Percentiles rank a stretch among this genome's conserved stretches.
Conservation (phyloP, 1,140 invertebrate species). For the Proctacanthus coquilletti region DNA sequence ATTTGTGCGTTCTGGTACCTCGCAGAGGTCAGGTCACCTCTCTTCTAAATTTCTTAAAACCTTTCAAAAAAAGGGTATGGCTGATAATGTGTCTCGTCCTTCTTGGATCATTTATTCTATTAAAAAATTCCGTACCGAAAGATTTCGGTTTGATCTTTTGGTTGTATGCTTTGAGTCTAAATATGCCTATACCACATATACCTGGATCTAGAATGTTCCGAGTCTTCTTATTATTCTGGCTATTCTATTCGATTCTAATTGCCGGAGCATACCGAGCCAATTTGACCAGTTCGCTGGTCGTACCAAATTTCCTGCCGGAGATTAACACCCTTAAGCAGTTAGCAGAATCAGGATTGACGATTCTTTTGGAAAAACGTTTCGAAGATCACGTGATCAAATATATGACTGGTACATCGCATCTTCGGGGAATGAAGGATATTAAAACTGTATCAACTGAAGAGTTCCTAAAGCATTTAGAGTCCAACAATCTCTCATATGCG, state of each 20-base stretch:
- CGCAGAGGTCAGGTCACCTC: constrained; percentile 15
- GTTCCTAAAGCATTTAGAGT: constrained; percentile 6
- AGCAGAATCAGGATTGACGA: constrained; percentile 12
- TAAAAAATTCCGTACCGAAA: constrained; percentile 5
- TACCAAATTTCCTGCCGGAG: constrained; percentile 16
- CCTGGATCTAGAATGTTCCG: constrained; percentile 9
- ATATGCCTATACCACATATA: constrained; percentile 12
- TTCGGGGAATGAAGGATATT: constrained; percentile 11
- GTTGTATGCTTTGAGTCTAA: constrained; percentile 13
- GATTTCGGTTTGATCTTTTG: constrained; percentile 8
- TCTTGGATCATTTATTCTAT: constrained; percentile 12
- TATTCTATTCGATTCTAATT: constrained; percentile 22
- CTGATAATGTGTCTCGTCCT: constrained; percentile 10
- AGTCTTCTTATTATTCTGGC: constrained; percentile 19
- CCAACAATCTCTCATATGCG: constrained; percentile 15
- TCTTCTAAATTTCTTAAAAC: constrained; percentile 25
- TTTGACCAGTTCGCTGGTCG: constrained; percentile 23
- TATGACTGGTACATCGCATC: constrained; percentile 8
- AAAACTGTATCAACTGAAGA: constrained; percentile 11
- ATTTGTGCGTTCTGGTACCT: constrained; percentile 23
- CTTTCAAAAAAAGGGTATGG: constrained; percentile 18
- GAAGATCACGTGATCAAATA: constrained; percentile 16
- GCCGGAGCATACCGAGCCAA: constrained; percentile 19
- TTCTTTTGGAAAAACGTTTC: constrained; percentile 14
- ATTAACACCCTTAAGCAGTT: constrained; percentile 14